Conservation (phyloP, 2,797 vertebrate genomes). For the Sebastes nivosus region DNA sequence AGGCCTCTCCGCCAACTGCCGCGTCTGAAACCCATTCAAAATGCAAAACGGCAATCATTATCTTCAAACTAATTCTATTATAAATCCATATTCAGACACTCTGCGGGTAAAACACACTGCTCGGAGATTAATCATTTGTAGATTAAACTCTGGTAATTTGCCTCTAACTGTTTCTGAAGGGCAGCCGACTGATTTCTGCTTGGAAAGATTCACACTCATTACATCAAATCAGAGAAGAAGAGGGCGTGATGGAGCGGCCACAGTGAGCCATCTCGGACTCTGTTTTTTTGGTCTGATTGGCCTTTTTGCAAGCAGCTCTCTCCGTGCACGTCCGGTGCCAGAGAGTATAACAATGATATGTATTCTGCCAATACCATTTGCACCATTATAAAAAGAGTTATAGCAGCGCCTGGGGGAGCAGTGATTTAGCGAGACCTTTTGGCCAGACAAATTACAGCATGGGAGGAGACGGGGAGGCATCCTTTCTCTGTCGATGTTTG, state of each 20-base stretch:
- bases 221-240: constrained; percentile 21
- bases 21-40: constrained; percentile 12
- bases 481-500: constrained; percentile 9
- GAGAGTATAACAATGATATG: constrained; percentile 32
- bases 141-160: constrained; percentile 35
- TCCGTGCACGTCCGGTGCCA: constrained; percentile 14
- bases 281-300: constrained; percentile 21
- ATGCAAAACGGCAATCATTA: constrained; percentile 17
- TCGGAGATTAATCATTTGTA: constrained; percentile 21
- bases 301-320: constrained; percentile 5
- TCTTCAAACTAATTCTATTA: constrained; percentile 36
- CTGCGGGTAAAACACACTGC: neutral
- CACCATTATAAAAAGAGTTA: constrained; percentile 32
- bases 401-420: neutral
- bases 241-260: neutral
- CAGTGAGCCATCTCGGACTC: constrained; percentile 5
- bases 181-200: constrained; percentile 15
- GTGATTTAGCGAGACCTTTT: constrained; percentile 46
- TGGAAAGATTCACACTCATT: constrained; percentile 25
- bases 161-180: constrained; percentile 24
- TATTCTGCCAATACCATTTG: constrained; percentile 31
- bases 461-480: constrained; percentile 5
- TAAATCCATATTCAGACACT: constrained; percentile 29
- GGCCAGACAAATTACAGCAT: constrained; percentile 42
- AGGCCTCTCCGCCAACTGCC: neutral